A percentile compares a stretch with the other conserved stretches of the same genome.
Evolutionary conservation across 2,797 vertebrate genomes (phyloP).

Genomic region (Danionella dracula): DNA sequence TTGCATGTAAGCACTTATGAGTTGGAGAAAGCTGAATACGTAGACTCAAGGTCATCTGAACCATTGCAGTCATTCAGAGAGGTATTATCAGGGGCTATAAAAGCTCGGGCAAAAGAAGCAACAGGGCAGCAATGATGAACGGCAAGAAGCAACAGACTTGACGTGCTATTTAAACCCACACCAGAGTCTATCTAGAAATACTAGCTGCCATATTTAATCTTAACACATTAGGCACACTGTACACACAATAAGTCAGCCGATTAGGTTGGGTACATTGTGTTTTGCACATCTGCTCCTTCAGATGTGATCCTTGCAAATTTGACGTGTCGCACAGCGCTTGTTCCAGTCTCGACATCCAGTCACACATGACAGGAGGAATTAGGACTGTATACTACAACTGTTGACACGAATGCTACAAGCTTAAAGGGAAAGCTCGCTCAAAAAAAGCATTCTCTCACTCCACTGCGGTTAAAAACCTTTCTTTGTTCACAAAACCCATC

Average conservation of each 20-base stretch:
- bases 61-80: slow-evolving; percentile 2
- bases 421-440: slow-evolving; percentile 1
- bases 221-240: neutral
- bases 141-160: neutral
- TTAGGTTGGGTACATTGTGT: slow-evolving; percentile 9
- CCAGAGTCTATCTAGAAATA: neutral
- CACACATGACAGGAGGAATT: slow-evolving; percentile 27
- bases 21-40: neutral
- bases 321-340: slow-evolving; percentile 30
- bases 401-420: slow-evolving; percentile 1
- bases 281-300: slow-evolving; percentile 28
- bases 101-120: slow-evolving; percentile 5
- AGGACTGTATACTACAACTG: slow-evolving; percentile 15
- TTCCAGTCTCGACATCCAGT: slow-evolving; percentile 7
- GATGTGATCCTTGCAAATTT: slow-evolving; percentile 11
- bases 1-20: neutral
- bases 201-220: neutral
- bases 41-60: slow-evolving; percentile 20
- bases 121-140: neutral
- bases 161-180: neutral
- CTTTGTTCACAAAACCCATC: neutral
- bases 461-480: neutral
- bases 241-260: slow-evolving; percentile 7
- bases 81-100: neutral
- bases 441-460: neutral